phyloP scores from a whole-genome alignment of 1,140 invertebrate genomes.

The Nixonia krombeini region DNA sequence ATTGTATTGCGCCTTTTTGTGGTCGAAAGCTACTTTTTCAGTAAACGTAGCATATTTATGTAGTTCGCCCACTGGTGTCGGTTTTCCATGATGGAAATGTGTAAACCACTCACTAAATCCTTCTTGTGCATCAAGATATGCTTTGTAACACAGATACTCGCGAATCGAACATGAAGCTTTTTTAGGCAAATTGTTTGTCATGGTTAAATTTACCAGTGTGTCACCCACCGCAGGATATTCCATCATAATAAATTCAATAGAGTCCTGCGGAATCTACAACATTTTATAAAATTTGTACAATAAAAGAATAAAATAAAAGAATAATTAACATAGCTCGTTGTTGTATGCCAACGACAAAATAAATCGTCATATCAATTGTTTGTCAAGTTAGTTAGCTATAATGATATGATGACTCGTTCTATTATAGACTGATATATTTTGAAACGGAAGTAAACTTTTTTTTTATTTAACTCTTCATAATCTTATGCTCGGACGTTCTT shows the following conservation, averaged over 20 bases:
- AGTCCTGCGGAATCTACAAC: conserved; percentile 74
- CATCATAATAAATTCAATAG: conserved; percentile 75
- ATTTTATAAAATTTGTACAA: background rate
- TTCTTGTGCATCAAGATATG: conserved; percentile 87
- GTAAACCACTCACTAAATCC: conserved; percentile 91
- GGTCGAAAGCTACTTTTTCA: conserved; percentile 90
- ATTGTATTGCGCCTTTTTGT: conserved; percentile 83
- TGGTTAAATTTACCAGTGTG: conserved; percentile 57
- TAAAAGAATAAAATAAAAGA: conserved; percentile 6
- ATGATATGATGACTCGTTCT: too few species aligned
- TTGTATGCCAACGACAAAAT: too few species aligned
- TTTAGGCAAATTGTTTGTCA: conserved; percentile 62
- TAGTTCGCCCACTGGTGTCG: conserved; percentile 75
- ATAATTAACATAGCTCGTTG: too few species aligned
- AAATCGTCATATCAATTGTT: too few species aligned
- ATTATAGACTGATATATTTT: too few species aligned
- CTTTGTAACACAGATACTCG: conserved; percentile 84
- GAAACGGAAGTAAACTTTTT: too few species aligned
- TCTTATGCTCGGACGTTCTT: too few species aligned
- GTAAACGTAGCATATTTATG: conserved; percentile 80
- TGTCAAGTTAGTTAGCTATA: too few species aligned
- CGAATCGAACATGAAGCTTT: conserved; percentile 75
- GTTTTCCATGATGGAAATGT: conserved; percentile 85
- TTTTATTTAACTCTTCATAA: too few species aligned
- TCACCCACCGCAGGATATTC: conserved; percentile 73